phyloP scores from a whole-genome alignment of 2,113 vertebrate genomes.

The Bothrops jararaca region DNA sequence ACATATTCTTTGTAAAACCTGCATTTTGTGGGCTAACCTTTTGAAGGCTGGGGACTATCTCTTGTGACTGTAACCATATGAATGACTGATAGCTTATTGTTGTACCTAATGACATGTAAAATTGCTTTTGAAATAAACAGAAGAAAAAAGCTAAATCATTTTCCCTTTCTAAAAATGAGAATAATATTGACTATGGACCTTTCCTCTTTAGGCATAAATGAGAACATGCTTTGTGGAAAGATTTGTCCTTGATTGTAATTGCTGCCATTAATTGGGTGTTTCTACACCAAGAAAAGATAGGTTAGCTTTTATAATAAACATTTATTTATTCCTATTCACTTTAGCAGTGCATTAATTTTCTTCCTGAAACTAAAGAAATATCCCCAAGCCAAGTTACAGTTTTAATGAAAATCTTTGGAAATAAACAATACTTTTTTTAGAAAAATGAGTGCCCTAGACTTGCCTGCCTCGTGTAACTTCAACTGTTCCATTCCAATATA shows the following conservation, averaged over 20 bases:
- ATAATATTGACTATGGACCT: conserved; percentile 4
- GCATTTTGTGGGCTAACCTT: conserved; percentile 1
- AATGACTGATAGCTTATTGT: conserved; percentile 20
- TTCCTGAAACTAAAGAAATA: neutral
- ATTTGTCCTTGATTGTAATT: conserved; percentile 9
- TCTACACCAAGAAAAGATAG: neutral
- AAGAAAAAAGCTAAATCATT: conserved; percentile 14
- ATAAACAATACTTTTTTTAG: neutral
- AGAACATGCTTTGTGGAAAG: neutral
- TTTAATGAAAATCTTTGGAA: neutral
- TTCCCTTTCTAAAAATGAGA: neutral
- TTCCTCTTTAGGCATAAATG: neutral
- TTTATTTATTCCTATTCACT: neutral
- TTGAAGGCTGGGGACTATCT: conserved; percentile 4
- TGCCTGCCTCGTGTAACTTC: neutral
- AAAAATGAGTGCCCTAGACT: neutral
- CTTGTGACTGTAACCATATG: conserved; percentile 9
- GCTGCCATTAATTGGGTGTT: neutral
- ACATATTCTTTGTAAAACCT: neutral
- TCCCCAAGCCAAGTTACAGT: neutral
- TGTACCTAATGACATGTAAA: conserved; percentile 31
- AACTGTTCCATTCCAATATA: neutral
- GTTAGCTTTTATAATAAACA: neutral
- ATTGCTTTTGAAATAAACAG: conserved; percentile 25
- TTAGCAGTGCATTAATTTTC: neutral